Base-by-base conservation (phyloP, 1,140 invertebrate species). In the Formica selysi region DNA sequence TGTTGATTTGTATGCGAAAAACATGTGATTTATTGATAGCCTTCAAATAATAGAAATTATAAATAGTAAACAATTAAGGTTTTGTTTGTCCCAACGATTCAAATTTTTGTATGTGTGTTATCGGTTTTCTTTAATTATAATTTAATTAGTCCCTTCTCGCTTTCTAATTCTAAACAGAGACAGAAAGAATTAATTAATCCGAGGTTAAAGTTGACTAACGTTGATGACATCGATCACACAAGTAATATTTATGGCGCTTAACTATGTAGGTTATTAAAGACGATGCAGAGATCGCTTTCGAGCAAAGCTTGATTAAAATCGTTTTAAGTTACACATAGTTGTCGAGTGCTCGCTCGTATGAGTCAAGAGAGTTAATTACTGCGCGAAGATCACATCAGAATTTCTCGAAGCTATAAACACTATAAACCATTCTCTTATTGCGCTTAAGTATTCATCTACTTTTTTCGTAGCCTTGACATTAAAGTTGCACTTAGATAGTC, bases 401-500 rank as follows among this genome's bases (percentile, higher is more conserved):
- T 51, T 4, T 51, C n/a, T 74, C 36, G 48, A 36, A 59, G 54
- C 64, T 38, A 38, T 87, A 67, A 73, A 87, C 36, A 29, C 26
- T 29, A 29, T 29, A 29, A 29, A 32, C 32, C 85, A 78, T 54
- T 84, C n/a, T 19, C 32, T 41, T 54, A 26, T 36, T 26, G 16
- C 16, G 5, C 26, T 44, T 70, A 54, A 11, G n/a, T 19, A 13
- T 5, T 19, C 13, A n/a, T 38, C 41, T 68, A 59, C 22, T 64
- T 89, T 51, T 48, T 78, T 26, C 26, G 19, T 41, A 87, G 29
- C 87, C 88, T 89, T 89, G 88, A 78, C 87, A 89, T 89, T 88
- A 88, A 80, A 62, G 83, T 83, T 83, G 85, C 83, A 32, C 51
- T 41, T 54, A 38, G 41, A 16, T 65, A 51, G 57, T 48, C 59